Evolutionary conservation across 2,888 invertebrate genomes (phyloP).

Genomic region (Ephialtes manifestator): DNA sequence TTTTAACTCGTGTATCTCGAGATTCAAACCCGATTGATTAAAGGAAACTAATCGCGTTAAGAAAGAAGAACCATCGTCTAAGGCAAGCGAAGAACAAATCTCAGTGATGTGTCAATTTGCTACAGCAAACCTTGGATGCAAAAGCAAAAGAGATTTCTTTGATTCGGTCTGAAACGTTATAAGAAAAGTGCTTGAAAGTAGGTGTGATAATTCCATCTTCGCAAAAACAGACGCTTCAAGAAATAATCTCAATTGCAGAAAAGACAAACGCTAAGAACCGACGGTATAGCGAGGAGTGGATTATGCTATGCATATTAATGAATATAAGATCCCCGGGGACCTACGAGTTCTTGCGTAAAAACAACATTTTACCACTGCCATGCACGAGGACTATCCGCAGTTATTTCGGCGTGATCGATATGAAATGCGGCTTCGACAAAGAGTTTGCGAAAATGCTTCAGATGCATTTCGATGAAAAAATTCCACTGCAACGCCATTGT

Average conservation of each 20-base stretch:
- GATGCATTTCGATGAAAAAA: conserved; percentile 30
- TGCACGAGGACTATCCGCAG: conserved; percentile 34
- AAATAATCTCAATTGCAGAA: neutral
- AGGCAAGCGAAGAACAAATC: too few species aligned
- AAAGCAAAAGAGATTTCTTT: too few species aligned
- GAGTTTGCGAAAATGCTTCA: conserved; percentile 33
- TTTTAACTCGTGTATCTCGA: too few species aligned
- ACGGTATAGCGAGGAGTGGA: conserved; percentile 50
- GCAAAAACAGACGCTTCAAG: neutral
- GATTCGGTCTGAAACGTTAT: too few species aligned
- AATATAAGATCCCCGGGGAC: conserved; percentile 43
- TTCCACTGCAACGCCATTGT: conserved; percentile 3
- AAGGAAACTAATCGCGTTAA: too few species aligned
- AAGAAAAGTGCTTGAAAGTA: too few species aligned
- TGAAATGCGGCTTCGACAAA: conserved; percentile 16
- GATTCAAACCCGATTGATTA: too few species aligned
- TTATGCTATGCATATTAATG: conserved; percentile 44
- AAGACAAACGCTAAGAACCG: conserved; percentile 14
- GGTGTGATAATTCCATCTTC: neutral
- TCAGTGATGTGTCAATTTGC: too few species aligned
- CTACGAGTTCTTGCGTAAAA: conserved; percentile 32
- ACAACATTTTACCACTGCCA: conserved; percentile 39
- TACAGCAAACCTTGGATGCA: too few species aligned
- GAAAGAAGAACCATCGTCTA: too few species aligned
- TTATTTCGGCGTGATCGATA: conserved; percentile 15